A percentile compares a stretch with the other conserved stretches of the same genome.
phyloP scores from a whole-genome alignment of 1,140 invertebrate species.

The Drosophila dunni region DNA sequence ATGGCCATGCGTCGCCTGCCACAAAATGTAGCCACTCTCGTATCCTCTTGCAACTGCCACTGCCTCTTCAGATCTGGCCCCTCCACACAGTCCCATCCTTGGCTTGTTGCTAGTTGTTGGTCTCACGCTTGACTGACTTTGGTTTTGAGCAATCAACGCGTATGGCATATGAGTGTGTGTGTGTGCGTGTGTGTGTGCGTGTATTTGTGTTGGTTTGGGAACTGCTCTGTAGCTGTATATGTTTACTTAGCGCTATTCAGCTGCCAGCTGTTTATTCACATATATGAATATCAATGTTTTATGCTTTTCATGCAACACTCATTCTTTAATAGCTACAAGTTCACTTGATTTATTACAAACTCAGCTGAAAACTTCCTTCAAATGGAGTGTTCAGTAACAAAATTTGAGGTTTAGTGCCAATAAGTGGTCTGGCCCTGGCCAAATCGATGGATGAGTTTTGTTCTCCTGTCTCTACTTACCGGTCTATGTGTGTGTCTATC shows the following conservation, averaged over 20 bases:
- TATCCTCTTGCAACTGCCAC: slow-evolving; percentile 2
- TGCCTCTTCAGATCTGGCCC: neutral
- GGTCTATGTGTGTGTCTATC: neutral
- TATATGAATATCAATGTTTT: slow-evolving; percentile 63
- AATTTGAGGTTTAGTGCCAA: slow-evolving; percentile 18
- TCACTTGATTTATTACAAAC: neutral
- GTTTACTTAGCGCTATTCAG: slow-evolving; percentile 69
- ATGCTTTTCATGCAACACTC: slow-evolving; percentile 39
- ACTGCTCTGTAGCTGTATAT: slow-evolving; percentile 48
- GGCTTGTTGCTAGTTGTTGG: slow-evolving; percentile 77
- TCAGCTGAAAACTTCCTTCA: neutral
- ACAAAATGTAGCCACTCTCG: slow-evolving; percentile 66
- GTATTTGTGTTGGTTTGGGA: slow-evolving; percentile 12
- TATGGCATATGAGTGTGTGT: slow-evolving; percentile 21
- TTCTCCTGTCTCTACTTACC: too few species aligned
- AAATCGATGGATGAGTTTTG: neutral
- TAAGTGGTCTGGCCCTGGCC: slow-evolving; percentile 25
- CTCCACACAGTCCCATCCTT: slow-evolving; percentile 21
- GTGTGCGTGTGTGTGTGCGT: slow-evolving; percentile 24
- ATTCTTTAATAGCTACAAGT: slow-evolving; percentile 11
- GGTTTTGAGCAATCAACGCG: slow-evolving; percentile 80
- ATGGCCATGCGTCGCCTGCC: slow-evolving; percentile 70
- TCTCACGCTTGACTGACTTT: slow-evolving; percentile 75
- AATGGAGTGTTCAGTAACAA: slow-evolving; percentile 2
- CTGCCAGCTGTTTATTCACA: slow-evolving; percentile 60